These are phyloP conservation scores for Alethe diademata DNA, from an alignment of 2,113 vertebrate species.

Conservation along the genomic window DNA sequence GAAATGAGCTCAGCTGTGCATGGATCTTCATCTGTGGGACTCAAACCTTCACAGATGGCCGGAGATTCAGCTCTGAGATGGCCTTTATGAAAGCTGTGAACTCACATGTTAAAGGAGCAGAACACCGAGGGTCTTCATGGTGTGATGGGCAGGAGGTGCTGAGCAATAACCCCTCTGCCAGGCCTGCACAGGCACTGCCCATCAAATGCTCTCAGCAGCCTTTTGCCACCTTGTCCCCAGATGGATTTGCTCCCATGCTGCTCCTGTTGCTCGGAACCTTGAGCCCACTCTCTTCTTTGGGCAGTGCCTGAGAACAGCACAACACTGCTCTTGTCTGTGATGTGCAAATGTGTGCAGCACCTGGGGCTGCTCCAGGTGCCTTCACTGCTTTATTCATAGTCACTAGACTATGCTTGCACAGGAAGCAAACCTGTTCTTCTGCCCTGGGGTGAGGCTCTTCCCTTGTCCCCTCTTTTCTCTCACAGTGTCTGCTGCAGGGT, in stretches of 20 bases:
- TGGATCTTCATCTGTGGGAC: not conserved
- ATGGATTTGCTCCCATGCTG: fast-evolving
- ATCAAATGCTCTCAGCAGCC: fast-evolving
- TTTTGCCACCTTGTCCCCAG: not conserved
- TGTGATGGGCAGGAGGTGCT: fast-evolving
- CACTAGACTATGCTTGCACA: not conserved
- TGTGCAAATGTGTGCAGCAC: not conserved
- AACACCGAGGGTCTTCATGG: fast-evolving
- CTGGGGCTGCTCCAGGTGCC: not conserved
- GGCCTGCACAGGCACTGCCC: not conserved
- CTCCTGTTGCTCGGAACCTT: not conserved
- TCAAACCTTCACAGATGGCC: not conserved
- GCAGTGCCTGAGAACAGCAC: not conserved
- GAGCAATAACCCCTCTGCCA: not conserved
- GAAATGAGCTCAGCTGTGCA: fast-evolving
- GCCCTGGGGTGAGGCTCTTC: not conserved
- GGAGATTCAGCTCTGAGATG: not conserved
- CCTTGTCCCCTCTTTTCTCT: not conserved
- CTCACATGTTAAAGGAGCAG: fast-evolving
- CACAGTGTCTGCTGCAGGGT: fast-evolving
- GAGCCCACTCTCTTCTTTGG: not conserved
- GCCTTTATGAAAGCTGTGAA: not conserved
- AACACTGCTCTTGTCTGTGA: not conserved
- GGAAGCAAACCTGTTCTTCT: not conserved
- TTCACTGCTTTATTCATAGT: too few relatives aligned